A percentile compares a stretch with the other conserved stretches of the same genome.
Evolutionary conservation across 2,113 vertebrate species (phyloP).

Genomic region (Microcebus murinus): DNA sequence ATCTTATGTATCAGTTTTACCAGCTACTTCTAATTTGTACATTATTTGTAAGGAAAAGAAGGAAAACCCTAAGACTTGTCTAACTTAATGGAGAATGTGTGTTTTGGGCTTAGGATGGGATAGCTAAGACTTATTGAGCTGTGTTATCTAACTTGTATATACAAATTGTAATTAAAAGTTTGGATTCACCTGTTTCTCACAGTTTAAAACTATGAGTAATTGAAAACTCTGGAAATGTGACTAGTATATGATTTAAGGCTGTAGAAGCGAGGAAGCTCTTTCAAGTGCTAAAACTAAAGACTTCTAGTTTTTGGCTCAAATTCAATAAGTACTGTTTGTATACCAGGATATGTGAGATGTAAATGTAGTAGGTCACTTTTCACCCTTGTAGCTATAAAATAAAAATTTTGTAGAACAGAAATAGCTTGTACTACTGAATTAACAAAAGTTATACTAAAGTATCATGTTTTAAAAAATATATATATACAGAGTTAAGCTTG

Average conservation of each 20-base stretch:
- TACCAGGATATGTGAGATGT: slow-evolving; percentile 92
- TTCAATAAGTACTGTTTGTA: slow-evolving; percentile 90
- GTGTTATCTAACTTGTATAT: slow-evolving; percentile 88
- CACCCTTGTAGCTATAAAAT: slow-evolving; percentile 92
- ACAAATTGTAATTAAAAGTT: slow-evolving; percentile 85
- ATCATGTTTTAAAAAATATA: slow-evolving; percentile 85
- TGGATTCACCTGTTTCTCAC: slow-evolving; percentile 86
- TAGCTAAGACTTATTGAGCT: slow-evolving; percentile 84
- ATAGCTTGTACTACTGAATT: slow-evolving; percentile 95
- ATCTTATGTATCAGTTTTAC: slow-evolving; percentile 83
- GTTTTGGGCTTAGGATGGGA: slow-evolving; percentile 85
- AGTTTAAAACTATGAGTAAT: slow-evolving; percentile 79
- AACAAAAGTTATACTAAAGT: slow-evolving; percentile 91
- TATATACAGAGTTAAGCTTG: slow-evolving; percentile 89
- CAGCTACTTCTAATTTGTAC: slow-evolving; percentile 85
- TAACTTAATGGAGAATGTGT: slow-evolving; percentile 85
- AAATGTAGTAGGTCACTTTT: slow-evolving; percentile 93
- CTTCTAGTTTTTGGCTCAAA: slow-evolving; percentile 87
- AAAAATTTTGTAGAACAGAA: slow-evolving; percentile 90
- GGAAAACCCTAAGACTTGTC: slow-evolving; percentile 82
- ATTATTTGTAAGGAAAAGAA: slow-evolving; percentile 84
- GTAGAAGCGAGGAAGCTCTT: slow-evolving; percentile 85
- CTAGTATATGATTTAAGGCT: slow-evolving; percentile 80
- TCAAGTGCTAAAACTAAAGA: slow-evolving; percentile 84
- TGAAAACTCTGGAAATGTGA: slow-evolving; percentile 81